Evolutionary conservation across 1,140 invertebrate genomes (phyloP).

Genomic region (Rhyzopertha dominica): DNA sequence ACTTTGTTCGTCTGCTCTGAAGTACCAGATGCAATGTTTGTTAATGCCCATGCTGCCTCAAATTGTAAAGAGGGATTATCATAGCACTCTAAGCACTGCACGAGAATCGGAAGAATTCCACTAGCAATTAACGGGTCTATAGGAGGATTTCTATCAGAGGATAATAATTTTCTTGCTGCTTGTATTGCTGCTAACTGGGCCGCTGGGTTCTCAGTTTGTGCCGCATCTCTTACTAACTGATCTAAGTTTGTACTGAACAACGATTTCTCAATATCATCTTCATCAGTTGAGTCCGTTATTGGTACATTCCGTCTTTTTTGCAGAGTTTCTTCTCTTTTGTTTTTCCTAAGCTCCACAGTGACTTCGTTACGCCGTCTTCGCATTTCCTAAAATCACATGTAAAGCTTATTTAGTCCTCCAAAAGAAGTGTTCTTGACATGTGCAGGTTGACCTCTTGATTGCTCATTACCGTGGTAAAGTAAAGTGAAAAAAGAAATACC

Average conservation of each 20-base stretch:
- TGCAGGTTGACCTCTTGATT: not conserved
- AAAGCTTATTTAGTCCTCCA: not conserved
- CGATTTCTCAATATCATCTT: slow-evolving; percentile 68
- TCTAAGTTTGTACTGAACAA: slow-evolving; percentile 61
- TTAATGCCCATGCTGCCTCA: slow-evolving; percentile 98
- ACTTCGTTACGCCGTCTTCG: slow-evolving; percentile 91
- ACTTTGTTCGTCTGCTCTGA: slow-evolving; percentile 94
- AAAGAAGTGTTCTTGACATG: not conserved
- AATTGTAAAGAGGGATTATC: slow-evolving; percentile 93
- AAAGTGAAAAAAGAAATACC: not conserved
- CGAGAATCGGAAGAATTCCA: slow-evolving; percentile 91
- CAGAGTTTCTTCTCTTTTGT: slow-evolving; percentile 93
- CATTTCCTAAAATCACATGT: slow-evolving; percentile 70
- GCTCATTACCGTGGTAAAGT: slow-evolving; percentile 1
- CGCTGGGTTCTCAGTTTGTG: slow-evolving; percentile 60
- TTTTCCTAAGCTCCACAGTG: slow-evolving; percentile 92
- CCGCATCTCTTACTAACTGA: slow-evolving; percentile 69
- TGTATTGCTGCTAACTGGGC: slow-evolving; percentile 78
- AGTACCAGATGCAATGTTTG: slow-evolving; percentile 98
- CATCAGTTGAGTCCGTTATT: slow-evolving; percentile 73
- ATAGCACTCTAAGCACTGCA: slow-evolving; percentile 79
- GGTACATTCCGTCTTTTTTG: slow-evolving; percentile 94
- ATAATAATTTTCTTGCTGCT: slow-evolving; percentile 88
- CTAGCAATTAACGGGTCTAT: slow-evolving; percentile 93
- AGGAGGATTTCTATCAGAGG: slow-evolving; percentile 97